A percentile compares a stretch with the other conserved stretches of the same genome.
Evolutionary conservation across 2,113 vertebrate species (phyloP).

Genomic region (Aspiorhynchus laticeps): DNA sequence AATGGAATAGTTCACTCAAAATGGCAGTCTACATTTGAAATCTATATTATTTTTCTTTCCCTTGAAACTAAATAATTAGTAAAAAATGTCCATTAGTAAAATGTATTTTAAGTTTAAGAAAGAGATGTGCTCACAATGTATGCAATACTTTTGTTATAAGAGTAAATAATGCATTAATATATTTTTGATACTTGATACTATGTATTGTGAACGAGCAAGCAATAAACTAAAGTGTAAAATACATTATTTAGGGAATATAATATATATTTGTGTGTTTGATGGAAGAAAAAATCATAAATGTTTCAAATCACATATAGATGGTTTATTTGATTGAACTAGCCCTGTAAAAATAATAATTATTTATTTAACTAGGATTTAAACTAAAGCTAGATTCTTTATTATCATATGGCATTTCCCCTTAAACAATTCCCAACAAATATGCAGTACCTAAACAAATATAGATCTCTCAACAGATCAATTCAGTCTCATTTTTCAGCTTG

Average conservation of each 20-base stretch:
- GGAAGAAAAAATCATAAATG: not conserved
- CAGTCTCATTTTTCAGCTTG: not conserved
- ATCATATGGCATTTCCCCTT: not conserved
- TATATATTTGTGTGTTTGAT: not conserved
- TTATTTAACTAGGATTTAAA: not conserved
- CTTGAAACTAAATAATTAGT: no score
- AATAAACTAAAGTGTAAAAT: not conserved
- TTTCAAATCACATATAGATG: not conserved
- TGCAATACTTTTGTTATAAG: not conserved
- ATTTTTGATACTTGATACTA: not conserved
- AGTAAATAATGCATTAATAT: not conserved
- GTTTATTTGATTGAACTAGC: not conserved
- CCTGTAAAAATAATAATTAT: not conserved
- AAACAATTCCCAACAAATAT: not conserved
- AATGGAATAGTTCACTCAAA: no score
- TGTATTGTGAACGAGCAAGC: not conserved
- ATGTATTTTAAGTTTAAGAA: not conserved
- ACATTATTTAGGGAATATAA: not conserved
- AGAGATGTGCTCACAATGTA: not conserved
- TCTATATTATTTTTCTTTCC: no score
- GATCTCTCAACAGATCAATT: conserved; percentile 7
- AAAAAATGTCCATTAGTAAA: not conserved
- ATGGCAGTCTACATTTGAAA: no score
- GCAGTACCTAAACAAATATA: not conserved
- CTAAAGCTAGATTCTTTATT: not conserved